Percentiles rank a stretch among this genome's conserved stretches.
Evolutionary conservation across 2,797 vertebrate species (phyloP).

Genomic region (Yasuhikotakia modesta): DNA sequence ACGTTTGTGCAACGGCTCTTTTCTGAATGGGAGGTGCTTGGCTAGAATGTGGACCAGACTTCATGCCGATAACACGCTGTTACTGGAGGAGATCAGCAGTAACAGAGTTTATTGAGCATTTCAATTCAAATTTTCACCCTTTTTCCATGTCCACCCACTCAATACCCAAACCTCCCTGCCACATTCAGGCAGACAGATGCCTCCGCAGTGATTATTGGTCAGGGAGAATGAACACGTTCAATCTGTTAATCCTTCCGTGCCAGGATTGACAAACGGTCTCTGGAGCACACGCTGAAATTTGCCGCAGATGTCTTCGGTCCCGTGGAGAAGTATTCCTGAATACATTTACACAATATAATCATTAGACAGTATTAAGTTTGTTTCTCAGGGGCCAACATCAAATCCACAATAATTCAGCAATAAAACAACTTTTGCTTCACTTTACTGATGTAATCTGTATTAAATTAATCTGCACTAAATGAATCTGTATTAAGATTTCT

Average conservation of each 20-base stretch:
- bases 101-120: constrained; percentile 7
- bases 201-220: constrained; percentile 76
- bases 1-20: too few species aligned
- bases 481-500: too few species aligned
- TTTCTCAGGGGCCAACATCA: too few species aligned
- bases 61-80: too few species aligned
- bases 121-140: constrained; percentile 7
- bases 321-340: constrained; percentile 57
- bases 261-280: constrained; percentile 64
- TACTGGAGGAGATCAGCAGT: background rate
- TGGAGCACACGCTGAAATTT: constrained; percentile 68
- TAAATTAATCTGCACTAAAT: too few species aligned
- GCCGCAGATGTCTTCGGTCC: constrained; percentile 69
- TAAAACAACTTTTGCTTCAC: too few species aligned
- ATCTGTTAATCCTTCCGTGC: constrained; percentile 72
- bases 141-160: constrained; percentile 46
- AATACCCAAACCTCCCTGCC: constrained; percentile 59
- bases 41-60: too few species aligned
- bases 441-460: too few species aligned
- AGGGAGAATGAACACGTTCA: constrained; percentile 62
- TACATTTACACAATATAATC: constrained; percentile 24
- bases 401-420: too few species aligned
- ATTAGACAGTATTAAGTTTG: too few species aligned
- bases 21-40: too few species aligned
- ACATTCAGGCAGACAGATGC: constrained; percentile 70